Evolutionary conservation across 2,888 invertebrate species (phyloP), one percentile per base, ranked within the genome.

Genomic region (Nomada fabriciana): DNA sequence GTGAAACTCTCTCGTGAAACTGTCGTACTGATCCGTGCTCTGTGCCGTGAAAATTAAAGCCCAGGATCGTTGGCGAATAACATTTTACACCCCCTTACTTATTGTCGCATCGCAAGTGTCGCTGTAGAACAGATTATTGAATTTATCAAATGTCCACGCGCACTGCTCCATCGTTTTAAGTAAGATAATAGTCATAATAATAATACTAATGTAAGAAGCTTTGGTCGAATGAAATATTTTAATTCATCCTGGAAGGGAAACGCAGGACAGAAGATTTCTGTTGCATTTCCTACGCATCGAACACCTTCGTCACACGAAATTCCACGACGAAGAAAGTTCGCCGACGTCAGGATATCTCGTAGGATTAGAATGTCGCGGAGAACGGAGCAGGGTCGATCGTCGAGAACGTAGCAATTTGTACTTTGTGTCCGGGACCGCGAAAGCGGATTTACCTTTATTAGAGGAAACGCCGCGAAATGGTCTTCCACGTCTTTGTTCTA

Each of bases 381-480:
- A 67, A 76, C 20, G 55, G 47, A n/a, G 23, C 53, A 55, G 20
- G 72, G 23, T 59, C 77, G 67, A 77, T 77, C 47, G 77, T 52
- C 29, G 42, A 43, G 53, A 67, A 67, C 77, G 23, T 18, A 20
- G 65, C 72, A 77, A 77, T 77, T 72, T 72, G 68, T 75, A 68
- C 60, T 68, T 75, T 61, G 61, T 25, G 55, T 69, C 36, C 61
- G 53, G 47, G 36, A 55, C 53, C 36, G 59, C 59, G 67, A 72
- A 73, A 72, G 68, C 65, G 73, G 77, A 78, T 73, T 78, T 67
- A 55, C 67, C 60, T 72, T 72, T 72, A 68, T 68, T 55, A 59
- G 36, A 20, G 47, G 42, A 57, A 57, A 59, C 70, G 50, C 36
- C 29, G 25, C 57, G 47, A n/a, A 59, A 64, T 57, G 36, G 23